Conservation (phyloP, 1,140 invertebrate genomes). For the Lepeophtheirus salmonis region DNA sequence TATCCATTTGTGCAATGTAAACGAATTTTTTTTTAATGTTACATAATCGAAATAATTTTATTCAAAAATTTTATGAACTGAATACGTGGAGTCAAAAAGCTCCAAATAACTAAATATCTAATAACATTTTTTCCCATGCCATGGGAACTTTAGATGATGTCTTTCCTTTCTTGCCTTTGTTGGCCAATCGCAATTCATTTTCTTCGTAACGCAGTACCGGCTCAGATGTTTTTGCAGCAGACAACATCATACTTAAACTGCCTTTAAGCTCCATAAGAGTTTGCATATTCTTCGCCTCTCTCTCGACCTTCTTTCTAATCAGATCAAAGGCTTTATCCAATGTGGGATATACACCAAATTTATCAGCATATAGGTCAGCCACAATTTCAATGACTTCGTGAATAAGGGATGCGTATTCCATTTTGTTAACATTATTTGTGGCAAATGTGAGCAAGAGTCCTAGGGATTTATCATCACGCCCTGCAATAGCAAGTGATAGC, state of each 20-base stretch:
- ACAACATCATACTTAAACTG: background rate
- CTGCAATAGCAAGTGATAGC: conserved; percentile 19
- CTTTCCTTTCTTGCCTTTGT: background rate
- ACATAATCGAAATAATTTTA: too few species aligned
- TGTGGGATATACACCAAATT: background rate
- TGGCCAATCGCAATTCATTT: background rate
- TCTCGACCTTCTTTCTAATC: background rate
- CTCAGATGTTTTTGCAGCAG: background rate
- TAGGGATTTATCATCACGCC: conserved; percentile 13
- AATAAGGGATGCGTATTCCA: background rate
- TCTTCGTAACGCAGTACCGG: background rate
- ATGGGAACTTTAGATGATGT: background rate
- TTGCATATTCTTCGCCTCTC: background rate
- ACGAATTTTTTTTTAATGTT: too few species aligned
- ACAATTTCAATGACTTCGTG: background rate
- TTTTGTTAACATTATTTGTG: background rate
- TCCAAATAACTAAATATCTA: conserved; percentile 1
- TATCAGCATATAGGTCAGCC: background rate
- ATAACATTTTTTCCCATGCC: background rate
- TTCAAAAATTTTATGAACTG: too few species aligned
- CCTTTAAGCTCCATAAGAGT: background rate
- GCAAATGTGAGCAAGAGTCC: background rate
- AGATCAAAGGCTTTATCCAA: background rate
- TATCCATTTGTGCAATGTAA: too few species aligned
- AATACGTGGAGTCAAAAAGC: too few species aligned